Evolutionary conservation across 2,888 invertebrate species (phyloP).

Genomic region (Cosmia trapezina): DNA sequence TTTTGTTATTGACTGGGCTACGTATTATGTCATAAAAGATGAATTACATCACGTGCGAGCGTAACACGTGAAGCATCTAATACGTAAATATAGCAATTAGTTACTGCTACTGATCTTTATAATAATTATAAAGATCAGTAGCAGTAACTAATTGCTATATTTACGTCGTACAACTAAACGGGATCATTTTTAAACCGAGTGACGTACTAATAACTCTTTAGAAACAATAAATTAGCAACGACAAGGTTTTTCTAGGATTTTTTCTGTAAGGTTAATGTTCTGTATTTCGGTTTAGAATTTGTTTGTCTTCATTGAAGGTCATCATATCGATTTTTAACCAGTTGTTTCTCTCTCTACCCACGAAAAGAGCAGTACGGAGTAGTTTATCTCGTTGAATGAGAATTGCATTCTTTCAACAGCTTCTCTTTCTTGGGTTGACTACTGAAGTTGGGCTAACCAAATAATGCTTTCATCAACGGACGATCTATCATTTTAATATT

Average conservation of each 20-base stretch:
- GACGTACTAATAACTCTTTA: constrained; percentile 30
- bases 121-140: constrained; percentile 9
- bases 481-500: neutral
- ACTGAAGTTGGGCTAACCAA: neutral
- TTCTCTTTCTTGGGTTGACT: neutral
- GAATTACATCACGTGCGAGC: constrained; percentile 40
- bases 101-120: too few relatives aligned
- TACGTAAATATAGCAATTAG: too few relatives aligned
- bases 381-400: neutral
- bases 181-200: constrained; percentile 33
- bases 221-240: constrained; percentile 36
- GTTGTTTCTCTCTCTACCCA: neutral
- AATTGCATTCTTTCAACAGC: neutral
- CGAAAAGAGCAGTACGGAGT: neutral
- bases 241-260: constrained; percentile 30
- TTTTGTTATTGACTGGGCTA: too few relatives aligned
- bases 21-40: constrained; percentile 25
- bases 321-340: neutral
- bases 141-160: constrained; percentile 45
- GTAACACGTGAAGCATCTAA: constrained; percentile 37
- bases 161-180: constrained; percentile 19
- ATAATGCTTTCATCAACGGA: too few relatives aligned
- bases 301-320: constrained; percentile 11
- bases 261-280: constrained; percentile 20
- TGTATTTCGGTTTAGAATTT: neutral